Conservation (phyloP, 2,113 vertebrate genomes). For the Melierax canorus region DNA sequence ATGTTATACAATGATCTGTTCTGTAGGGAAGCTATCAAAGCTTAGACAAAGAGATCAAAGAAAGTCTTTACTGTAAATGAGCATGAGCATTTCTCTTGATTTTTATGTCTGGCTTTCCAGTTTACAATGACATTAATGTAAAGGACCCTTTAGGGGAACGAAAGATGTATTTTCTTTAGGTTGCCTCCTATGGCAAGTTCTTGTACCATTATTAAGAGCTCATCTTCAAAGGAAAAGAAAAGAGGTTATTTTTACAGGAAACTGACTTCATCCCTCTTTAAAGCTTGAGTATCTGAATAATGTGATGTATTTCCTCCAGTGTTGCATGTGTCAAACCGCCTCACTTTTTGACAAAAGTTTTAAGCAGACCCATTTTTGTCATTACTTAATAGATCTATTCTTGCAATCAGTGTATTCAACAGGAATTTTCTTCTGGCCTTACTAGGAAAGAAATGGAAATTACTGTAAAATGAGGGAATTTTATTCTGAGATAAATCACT, state of each 20-base stretch:
- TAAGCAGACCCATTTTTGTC: background rate
- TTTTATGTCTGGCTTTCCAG: background rate
- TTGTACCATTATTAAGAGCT: background rate
- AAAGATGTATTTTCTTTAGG: background rate
- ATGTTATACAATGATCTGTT: slow-evolving; percentile 11
- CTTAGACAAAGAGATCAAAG: slow-evolving; percentile 31
- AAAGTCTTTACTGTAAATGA: slow-evolving; percentile 8
- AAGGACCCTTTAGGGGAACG: background rate
- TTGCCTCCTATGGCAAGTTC: background rate
- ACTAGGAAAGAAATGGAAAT: background rate
- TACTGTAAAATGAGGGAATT: background rate
- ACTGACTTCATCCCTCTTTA: background rate
- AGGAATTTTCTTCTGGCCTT: background rate
- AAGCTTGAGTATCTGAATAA: background rate
- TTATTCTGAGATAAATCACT: background rate
- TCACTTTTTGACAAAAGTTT: background rate
- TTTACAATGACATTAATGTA: background rate
- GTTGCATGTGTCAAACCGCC: background rate
- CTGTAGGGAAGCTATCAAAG: slow-evolving; percentile 2
- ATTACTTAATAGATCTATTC: background rate
- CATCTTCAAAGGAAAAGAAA: background rate
- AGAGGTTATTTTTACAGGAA: background rate
- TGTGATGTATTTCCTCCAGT: background rate
- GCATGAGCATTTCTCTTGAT: background rate
- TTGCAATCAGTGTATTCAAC: background rate